These are phyloP conservation scores for Cylas formicarius DNA, from an alignment of 1,140 invertebrate genomes.

Conservation along the genomic window DNA sequence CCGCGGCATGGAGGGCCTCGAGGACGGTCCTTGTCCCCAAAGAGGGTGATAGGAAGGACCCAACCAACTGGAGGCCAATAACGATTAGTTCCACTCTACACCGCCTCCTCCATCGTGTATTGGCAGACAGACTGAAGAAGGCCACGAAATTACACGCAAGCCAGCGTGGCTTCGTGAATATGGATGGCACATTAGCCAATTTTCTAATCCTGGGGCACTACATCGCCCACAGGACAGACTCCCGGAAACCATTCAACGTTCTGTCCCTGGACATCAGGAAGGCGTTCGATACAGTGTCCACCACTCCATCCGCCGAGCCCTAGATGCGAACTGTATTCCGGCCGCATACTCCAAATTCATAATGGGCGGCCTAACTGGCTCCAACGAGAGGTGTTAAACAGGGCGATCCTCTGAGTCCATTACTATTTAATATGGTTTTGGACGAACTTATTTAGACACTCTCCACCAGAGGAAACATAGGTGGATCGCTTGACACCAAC, in stretches of 20 bases:
- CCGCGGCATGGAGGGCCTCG: too few relatives aligned
- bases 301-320: slow-evolving; percentile 26
- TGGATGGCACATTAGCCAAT: slow-evolving; percentile 22
- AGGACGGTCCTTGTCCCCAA: slow-evolving; percentile 20
- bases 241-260: slow-evolving; percentile 17
- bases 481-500: neutral
- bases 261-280: slow-evolving; percentile 36
- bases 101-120: slow-evolving; percentile 14
- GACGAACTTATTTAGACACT: slow-evolving; percentile 36
- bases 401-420: slow-evolving; percentile 45
- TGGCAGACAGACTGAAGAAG: neutral
- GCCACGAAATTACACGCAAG: neutral
- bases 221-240: slow-evolving; percentile 5
- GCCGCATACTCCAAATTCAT: slow-evolving; percentile 20
- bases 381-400: slow-evolving; percentile 43
- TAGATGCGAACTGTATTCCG: slow-evolving; percentile 11
- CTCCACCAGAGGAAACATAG: neutral
- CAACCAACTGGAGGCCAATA: slow-evolving; percentile 24
- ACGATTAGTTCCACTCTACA: slow-evolving; percentile 19
- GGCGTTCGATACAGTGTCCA: slow-evolving; percentile 42
- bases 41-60: slow-evolving; percentile 13
- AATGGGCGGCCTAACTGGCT: slow-evolving; percentile 21
- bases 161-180: slow-evolving; percentile 19
- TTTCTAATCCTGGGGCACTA: slow-evolving; percentile 7
- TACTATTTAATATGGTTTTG: slow-evolving; percentile 46